Conservation (phyloP, 2,888 invertebrate species). For the Branchipolynoe longqiensis region DNA sequence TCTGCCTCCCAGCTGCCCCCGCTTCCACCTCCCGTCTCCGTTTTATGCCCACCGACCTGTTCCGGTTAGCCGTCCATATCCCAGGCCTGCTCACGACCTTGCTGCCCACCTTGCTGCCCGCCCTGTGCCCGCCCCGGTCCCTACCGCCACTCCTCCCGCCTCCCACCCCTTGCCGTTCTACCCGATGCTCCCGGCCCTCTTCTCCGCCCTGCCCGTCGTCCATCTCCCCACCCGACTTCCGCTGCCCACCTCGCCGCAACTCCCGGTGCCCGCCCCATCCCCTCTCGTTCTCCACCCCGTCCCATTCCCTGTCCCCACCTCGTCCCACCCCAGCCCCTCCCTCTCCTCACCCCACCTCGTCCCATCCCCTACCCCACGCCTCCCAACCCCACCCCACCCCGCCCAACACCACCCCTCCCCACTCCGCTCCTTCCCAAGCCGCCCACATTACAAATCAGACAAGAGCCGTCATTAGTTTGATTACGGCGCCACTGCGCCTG, state of each 20-base stretch:
- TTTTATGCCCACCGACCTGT: too few relatives aligned
- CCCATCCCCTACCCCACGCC: not conserved
- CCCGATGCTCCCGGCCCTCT: not conserved
- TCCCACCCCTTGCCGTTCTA: not conserved
- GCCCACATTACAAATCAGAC: conserved; percentile 23
- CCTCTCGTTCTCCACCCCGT: not conserved
- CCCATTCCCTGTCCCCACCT: not conserved
- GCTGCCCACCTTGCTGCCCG: too few relatives aligned
- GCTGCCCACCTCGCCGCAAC: not conserved
- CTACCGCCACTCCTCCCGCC: not conserved
- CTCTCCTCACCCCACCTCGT: not conserved
- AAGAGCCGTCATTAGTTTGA: conserved; percentile 45
- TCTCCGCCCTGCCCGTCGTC: not conserved
- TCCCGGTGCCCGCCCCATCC: too few relatives aligned
- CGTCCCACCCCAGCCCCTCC: not conserved
- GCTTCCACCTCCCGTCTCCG: too few relatives aligned
- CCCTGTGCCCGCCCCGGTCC: not conserved
- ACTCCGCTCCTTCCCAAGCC: not conserved
- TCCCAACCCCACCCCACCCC: not conserved
- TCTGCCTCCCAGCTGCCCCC: too few relatives aligned
- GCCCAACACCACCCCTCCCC: not conserved
- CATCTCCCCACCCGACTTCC: not conserved
- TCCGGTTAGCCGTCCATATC: too few relatives aligned
- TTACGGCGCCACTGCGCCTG: not conserved
- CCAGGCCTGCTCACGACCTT: not conserved